Percentiles rank a stretch among this genome's conserved stretches.
These are phyloP conservation scores for Pterostichus madidus DNA, from an alignment of 2,888 invertebrate genomes.

Conservation along the genomic window DNA sequence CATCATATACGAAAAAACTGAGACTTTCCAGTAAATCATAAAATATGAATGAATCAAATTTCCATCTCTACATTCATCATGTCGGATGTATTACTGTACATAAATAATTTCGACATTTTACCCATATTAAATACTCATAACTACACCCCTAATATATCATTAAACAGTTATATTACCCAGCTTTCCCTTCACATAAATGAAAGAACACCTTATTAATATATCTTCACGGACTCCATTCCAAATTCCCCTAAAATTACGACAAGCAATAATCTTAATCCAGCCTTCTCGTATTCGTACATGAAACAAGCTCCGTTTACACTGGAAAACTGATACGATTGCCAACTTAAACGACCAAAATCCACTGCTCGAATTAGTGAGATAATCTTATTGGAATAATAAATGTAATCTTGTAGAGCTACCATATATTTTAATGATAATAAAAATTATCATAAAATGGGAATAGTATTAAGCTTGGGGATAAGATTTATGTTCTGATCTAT, in stretches of 20 bases:
- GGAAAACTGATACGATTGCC: slow-evolving; percentile 40
- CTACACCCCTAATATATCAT: slow-evolving; percentile 36
- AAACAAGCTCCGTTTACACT: slow-evolving; percentile 30
- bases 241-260: background rate
- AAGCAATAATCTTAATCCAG: slow-evolving; percentile 29
- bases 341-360: slow-evolving; percentile 21
- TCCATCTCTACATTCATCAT: slow-evolving; percentile 23
- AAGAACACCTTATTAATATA: slow-evolving; percentile 48
- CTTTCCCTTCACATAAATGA: background rate
- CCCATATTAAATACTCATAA: slow-evolving; percentile 30
- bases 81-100: slow-evolving; percentile 8
- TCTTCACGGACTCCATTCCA: slow-evolving; percentile 4
- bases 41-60: slow-evolving; percentile 23
- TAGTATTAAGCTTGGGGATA: slow-evolving; percentile 25
- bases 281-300: background rate
- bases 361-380: slow-evolving; percentile 44
- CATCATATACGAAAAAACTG: background rate
- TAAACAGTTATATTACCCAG: slow-evolving; percentile 3
- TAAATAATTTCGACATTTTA: slow-evolving; percentile 6
- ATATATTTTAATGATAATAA: slow-evolving; percentile 59
- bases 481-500: slow-evolving; percentile 30
- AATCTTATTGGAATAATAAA: slow-evolving; percentile 58
- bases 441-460: slow-evolving; percentile 57
- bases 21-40: background rate
- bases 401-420: slow-evolving; percentile 54